Evolutionary conservation across 2,797 vertebrate genomes (phyloP), one percentile per base, ranked within the genome.

Genomic region (Lerista edwardsae): DNA sequence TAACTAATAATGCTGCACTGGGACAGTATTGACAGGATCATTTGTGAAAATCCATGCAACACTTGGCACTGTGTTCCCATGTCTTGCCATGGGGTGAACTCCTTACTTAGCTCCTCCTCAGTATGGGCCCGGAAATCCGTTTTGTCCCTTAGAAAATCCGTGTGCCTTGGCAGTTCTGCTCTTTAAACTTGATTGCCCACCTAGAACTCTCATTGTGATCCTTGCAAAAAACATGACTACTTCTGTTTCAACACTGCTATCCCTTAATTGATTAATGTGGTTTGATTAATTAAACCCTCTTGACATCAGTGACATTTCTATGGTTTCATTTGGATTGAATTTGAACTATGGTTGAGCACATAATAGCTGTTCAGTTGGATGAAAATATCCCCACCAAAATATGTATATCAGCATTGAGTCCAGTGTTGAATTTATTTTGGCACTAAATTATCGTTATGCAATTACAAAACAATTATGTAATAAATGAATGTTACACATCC

Each of bases 161-260:
- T 94, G 93, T 94, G 89, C 85, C 91, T 93, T 94, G 94, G 93
- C 94, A 92, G 36, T 36, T 75, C 68, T 86, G 71, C 85, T 79
- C 31, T 91, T 93, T 76, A 91, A 87, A 91, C 94, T 93, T 94
- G 93, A 91, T 84, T 92, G 86, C 80, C 90, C 94, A 94, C 47
- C 77, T 79, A 94, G 93, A 95, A 95, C 92, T 94, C 83, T 69
- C 68, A 95, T 95, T 95, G 93, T 94, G 87, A 89, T 88, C 71
- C 57, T 78, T 47, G 47, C 62, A 74, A 29, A 91, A n/a, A 86
- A 87, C 75, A 88, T 94, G 91, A 87, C 89, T 93, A 82, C 81
- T 90, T 91, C 89, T 92, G 65, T 87, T 82, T 85, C 74, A 86
- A 75, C 86, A 82, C 85, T 55, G 57, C 84, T 93, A 84, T 91